phyloP scores from a whole-genome alignment of 2,797 vertebrate genomes.

The Amblyopsis hoosieri region DNA sequence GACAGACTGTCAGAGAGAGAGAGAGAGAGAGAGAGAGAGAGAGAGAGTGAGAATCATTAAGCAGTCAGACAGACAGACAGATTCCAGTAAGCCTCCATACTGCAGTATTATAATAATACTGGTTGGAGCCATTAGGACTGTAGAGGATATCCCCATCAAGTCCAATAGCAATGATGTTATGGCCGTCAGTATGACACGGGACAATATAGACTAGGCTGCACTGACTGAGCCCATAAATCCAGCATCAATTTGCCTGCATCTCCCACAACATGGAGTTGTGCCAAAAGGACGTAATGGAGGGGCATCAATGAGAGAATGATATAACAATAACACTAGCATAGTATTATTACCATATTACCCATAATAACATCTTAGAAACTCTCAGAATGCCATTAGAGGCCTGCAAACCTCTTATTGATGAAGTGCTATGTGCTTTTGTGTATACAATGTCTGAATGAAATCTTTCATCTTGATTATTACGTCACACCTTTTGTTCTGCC shows the following conservation, averaged over 20 bases:
- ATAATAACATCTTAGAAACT: too few relatives aligned
- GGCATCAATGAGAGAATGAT: too few relatives aligned
- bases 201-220: slow-evolving; percentile 30
- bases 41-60: slow-evolving; percentile 10
- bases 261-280: slow-evolving; percentile 15
- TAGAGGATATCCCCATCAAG: slow-evolving; percentile 47
- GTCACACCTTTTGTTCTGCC: slow-evolving; percentile 38
- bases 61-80: slow-evolving; percentile 14
- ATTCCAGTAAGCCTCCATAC: slow-evolving; percentile 27
- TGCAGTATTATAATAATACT: slow-evolving; percentile 43
- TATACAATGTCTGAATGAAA: slow-evolving; percentile 26
- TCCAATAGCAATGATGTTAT: slow-evolving; percentile 29
- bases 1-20: slow-evolving; percentile 15
- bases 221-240: slow-evolving; percentile 9
- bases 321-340: too few relatives aligned
- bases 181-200: slow-evolving; percentile 7
- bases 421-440: slow-evolving; percentile 2
- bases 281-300: neutral
- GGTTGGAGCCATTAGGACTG: slow-evolving; percentile 44
- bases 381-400: too few relatives aligned
- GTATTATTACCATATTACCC: too few relatives aligned
- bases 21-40: neutral
- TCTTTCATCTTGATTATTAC: slow-evolving; percentile 43
- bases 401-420: neutral
- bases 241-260: slow-evolving; percentile 5